phyloP scores from a whole-genome alignment of 2,113 vertebrate genomes.

The Macquaria ambigua region DNA sequence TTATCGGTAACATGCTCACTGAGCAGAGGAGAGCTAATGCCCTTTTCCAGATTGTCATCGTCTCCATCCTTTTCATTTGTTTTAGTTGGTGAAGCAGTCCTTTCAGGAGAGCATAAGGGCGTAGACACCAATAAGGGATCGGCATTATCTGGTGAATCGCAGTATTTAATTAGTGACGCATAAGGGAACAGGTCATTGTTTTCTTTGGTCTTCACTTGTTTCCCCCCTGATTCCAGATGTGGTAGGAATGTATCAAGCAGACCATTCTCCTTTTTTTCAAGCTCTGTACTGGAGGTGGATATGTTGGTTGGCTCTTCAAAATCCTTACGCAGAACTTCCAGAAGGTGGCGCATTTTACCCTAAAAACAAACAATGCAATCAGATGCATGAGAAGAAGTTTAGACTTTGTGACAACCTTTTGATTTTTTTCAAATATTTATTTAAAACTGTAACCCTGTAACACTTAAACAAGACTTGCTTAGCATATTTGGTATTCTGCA shows the following conservation, averaged over 20 bases:
- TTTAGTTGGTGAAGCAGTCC: slow-evolving; percentile 9
- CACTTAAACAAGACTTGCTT: neutral
- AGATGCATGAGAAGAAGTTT: neutral
- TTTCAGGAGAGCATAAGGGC: slow-evolving; percentile 39
- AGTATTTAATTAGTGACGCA: slow-evolving; percentile 43
- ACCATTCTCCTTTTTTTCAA: slow-evolving; percentile 43
- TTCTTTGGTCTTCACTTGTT: slow-evolving; percentile 50
- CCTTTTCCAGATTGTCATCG: neutral
- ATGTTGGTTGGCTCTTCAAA: slow-evolving; percentile 69
- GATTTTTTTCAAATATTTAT: neutral
- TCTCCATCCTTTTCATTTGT: slow-evolving; percentile 40
- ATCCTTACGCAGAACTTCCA: slow-evolving; percentile 82
- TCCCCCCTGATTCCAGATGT: slow-evolving; percentile 33
- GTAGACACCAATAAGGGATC: slow-evolving; percentile 41
- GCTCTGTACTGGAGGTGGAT: slow-evolving; percentile 31
- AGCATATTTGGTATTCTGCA: neutral
- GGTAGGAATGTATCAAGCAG: slow-evolving; percentile 39
- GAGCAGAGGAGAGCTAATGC: neutral
- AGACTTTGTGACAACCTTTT: neutral
- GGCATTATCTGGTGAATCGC: slow-evolving; percentile 17
- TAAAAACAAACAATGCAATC: slow-evolving; percentile 53
- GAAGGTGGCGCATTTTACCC: slow-evolving; percentile 86
- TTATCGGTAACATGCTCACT: slow-evolving; percentile 15
- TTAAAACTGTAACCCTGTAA: neutral
- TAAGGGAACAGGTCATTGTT: slow-evolving; percentile 32